Base-by-base conservation (phyloP, 2,888 invertebrate genomes). In the Drosophila atripex region DNA sequence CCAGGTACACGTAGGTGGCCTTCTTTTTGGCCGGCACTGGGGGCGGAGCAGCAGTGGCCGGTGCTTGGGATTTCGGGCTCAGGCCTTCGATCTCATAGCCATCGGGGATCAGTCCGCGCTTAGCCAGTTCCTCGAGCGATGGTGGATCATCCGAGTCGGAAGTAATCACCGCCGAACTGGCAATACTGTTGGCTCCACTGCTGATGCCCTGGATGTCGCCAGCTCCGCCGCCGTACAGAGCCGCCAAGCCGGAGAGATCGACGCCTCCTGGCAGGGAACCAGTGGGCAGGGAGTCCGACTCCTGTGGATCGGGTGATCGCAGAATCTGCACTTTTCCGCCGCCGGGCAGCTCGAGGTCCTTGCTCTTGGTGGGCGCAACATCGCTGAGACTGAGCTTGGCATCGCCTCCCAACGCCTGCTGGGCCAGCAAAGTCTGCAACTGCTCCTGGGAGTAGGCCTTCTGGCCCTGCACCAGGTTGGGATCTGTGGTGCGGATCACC, bases 1-100 rank as follows among this genome's bases (percentile, higher is more conserved):
- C 97, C 11, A 97, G 92, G 46, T 97, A 95, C 0, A 97, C 97
- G 83, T 97, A 97, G 0, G 97, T 97, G 0, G 97, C 96, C 89
- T 96, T 96, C 91, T 96, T 96, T 49, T 93, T 93, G 28, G 93
- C 93, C 0, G 94, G 93, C 41, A 94, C 90, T 58, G 94, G 94
- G 2, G 90, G 87, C 0, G 88, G 80, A 7, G 90, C 83, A 1
- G 89, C 68, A 0, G 93, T 86, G 66, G 94, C 94, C 23, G 86
- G 72, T 0, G 84, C 76, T 3, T 79, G 70, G 0, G 86, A 56
- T 0, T 93, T 93, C 82, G 96, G 95, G 1, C 96, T 96, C 46
- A 94, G 93, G 56, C 96, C 96, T 86, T 95, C 94, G n/a, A 97
- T 93, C 90, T 97, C 96, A 80, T 95, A 97, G 79, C 97, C 95